Percentiles rank a stretch among this genome's conserved stretches.
Conservation (phyloP, 2,888 invertebrate species). For the Cremastobaeus sp. region DNA sequence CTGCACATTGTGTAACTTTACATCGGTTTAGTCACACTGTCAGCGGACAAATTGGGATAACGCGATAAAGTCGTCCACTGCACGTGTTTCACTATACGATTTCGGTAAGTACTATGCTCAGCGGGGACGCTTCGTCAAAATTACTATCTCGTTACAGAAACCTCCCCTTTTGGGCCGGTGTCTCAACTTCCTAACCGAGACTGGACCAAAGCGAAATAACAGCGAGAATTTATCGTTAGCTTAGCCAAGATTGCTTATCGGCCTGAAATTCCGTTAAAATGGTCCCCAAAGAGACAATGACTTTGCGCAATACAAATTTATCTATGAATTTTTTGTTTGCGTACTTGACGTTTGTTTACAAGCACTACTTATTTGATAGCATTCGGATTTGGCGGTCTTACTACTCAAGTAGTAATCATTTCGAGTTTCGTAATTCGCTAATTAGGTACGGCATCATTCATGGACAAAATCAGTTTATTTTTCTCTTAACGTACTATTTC, state of each 20-base stretch:
- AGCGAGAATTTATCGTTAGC: slow-evolving; percentile 50
- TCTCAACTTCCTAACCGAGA: slow-evolving; percentile 35
- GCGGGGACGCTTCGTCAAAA: slow-evolving; percentile 55
- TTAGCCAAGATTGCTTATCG: slow-evolving; percentile 36
- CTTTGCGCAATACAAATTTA: slow-evolving; percentile 1
- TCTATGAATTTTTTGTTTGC: slow-evolving; percentile 28
- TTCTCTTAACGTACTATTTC: background rate
- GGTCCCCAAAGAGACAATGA: background rate
- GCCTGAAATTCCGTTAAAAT: slow-evolving; percentile 8
- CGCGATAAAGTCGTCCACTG: slow-evolving; percentile 51
- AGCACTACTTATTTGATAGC: no score
- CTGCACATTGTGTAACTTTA: slow-evolving; percentile 45
- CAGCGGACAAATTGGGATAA: slow-evolving; percentile 56
- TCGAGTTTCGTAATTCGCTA: no score
- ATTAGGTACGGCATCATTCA: no score
- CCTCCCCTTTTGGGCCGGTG: background rate
- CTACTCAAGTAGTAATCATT: no score
- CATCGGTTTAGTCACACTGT: slow-evolving; percentile 49
- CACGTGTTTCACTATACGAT: slow-evolving; percentile 49
- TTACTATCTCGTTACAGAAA: slow-evolving; percentile 56
- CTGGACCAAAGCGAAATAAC: slow-evolving; percentile 44
- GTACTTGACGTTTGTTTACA: no score
- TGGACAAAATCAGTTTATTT: background rate
- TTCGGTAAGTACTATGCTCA: slow-evolving; percentile 48
- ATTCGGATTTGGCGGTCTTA: no score